Percentiles rank a stretch among this genome's conserved stretches.
These are phyloP conservation scores for Chauna torquata DNA, from an alignment of 2,113 vertebrate genomes.

Conservation along the genomic window DNA sequence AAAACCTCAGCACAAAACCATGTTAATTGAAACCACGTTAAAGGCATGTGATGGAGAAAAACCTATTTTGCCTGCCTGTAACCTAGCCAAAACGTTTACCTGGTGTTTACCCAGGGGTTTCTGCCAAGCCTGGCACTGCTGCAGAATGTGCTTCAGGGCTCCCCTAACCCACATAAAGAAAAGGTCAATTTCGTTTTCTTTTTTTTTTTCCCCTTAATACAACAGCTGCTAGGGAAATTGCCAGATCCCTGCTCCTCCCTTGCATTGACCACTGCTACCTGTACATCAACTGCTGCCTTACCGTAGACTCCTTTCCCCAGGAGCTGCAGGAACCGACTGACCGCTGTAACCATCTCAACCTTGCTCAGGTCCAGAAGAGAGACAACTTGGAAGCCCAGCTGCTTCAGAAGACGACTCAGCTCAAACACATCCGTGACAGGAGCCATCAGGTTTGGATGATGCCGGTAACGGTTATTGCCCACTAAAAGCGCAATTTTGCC, in stretches of 20 bases:
- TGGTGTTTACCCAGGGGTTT: neutral
- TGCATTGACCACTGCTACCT: neutral
- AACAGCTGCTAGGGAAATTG: neutral
- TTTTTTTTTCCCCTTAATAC: neutral
- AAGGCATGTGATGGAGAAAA: neutral
- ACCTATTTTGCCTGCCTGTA: neutral
- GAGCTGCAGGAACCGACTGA: conserved; percentile 82
- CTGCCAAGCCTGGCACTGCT: neutral
- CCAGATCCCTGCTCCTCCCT: neutral
- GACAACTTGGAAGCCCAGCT: conserved; percentile 84
- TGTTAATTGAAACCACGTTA: neutral
- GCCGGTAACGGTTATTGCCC: conserved; percentile 84
- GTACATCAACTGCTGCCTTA: conserved; percentile 48
- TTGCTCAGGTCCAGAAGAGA: conserved; percentile 87
- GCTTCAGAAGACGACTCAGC: conserved; percentile 80
- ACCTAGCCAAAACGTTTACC: neutral
- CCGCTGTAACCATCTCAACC: conserved; percentile 81
- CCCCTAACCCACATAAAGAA: neutral
- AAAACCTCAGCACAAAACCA: neutral
- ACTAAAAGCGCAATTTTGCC: conserved; percentile 89
- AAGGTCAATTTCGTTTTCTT: neutral
- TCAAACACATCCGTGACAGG: conserved; percentile 86
- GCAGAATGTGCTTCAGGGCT: neutral
- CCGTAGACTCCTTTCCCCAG: conserved; percentile 86
- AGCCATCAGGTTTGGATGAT: conserved; percentile 83